Percentiles rank a stretch among this genome's conserved stretches.
phyloP scores from a whole-genome alignment of 2,888 invertebrate genomes.

The Pyrrhosoma nymphula region DNA sequence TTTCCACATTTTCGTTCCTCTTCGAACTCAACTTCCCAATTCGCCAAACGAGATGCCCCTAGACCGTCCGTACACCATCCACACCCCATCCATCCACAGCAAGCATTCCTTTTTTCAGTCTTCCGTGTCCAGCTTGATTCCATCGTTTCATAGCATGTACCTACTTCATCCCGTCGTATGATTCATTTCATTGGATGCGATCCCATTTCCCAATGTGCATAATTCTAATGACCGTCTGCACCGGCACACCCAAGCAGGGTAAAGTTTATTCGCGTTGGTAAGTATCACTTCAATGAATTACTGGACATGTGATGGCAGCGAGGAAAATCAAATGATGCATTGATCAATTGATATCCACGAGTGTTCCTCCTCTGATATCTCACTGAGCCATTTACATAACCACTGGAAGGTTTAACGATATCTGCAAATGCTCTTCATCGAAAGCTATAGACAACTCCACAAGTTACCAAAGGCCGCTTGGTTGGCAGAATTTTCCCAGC shows the following conservation, averaged over 20 bases:
- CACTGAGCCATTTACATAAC: neutral
- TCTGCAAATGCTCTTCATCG: no score
- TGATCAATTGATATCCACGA: no score
- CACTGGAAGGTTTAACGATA: neutral
- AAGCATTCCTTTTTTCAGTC: neutral
- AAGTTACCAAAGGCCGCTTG: no score
- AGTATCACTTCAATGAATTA: neutral
- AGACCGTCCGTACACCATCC: neutral
- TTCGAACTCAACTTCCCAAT: neutral
- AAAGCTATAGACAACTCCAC: no score
- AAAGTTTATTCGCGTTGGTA: neutral
- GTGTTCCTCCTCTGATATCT: neutral
- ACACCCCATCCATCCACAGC: neutral
- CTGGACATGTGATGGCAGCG: neutral
- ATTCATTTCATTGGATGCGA: neutral
- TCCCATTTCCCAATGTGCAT: neutral
- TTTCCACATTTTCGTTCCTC: neutral
- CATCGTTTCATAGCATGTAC: neutral
- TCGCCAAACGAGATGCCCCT: neutral
- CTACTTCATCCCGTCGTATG: neutral
- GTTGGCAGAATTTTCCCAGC: no score
- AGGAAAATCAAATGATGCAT: neutral
- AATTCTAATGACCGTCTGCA: neutral
- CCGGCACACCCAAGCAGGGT: neutral
- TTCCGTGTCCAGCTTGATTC: neutral